Percentiles rank a stretch among this genome's conserved stretches.
These are phyloP conservation scores for Synergus japonicus DNA, from an alignment of 2,888 invertebrate genomes.

Conservation along the genomic window DNA sequence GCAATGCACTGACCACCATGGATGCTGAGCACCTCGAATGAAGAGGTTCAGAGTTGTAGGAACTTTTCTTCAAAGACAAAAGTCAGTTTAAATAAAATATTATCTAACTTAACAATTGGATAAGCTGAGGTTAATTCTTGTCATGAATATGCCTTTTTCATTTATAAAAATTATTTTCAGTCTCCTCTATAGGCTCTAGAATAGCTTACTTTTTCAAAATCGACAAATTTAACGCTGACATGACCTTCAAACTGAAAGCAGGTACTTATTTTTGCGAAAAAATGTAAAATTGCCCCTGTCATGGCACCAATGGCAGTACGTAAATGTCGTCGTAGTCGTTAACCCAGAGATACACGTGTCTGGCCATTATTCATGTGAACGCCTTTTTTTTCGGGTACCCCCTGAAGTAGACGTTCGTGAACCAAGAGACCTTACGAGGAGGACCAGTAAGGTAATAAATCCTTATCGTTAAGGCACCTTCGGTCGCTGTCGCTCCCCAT, in stretches of 20 bases:
- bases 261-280: background rate
- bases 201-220: too few species aligned
- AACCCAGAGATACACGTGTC: conserved; percentile 43
- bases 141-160: too few species aligned
- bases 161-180: too few species aligned
- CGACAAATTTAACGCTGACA: too few species aligned
- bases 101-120: background rate
- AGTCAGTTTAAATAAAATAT: background rate
- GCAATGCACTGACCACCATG: conserved; percentile 26
- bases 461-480: conserved; percentile 58
- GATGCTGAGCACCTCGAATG: background rate
- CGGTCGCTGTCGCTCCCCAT: conserved; percentile 56
- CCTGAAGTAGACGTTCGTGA: conserved; percentile 51
- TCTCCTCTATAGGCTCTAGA: too few species aligned
- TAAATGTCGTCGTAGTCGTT: conserved; percentile 12
- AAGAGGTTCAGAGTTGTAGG: background rate
- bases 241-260: too few species aligned
- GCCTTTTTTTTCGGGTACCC: conserved; percentile 49
- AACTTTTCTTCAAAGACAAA: background rate
- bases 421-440: conserved; percentile 51
- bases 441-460: conserved; percentile 61
- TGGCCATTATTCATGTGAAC: conserved; percentile 51
- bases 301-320: conserved; percentile 4
- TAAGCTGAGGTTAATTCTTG: too few species aligned
- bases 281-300: background rate